Base-by-base conservation (phyloP, 2,113 vertebrate genomes). In the Pimephales promelas region DNA sequence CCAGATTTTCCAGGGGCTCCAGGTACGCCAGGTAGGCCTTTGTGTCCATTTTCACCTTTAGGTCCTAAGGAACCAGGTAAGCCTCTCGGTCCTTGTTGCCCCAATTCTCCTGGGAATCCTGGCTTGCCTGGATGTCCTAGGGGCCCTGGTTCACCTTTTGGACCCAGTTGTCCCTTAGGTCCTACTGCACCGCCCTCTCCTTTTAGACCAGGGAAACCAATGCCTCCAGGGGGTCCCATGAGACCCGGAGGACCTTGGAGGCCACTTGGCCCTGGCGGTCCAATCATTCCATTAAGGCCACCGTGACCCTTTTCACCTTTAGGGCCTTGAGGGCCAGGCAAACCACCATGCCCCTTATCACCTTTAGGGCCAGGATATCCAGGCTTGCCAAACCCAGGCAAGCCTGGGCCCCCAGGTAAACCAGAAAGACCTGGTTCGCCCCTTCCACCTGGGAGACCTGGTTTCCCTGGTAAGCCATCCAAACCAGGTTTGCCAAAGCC, bases 341-440 rank as follows among this genome's bases (percentile, higher is more conserved):
- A 82, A 10, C 97, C 97, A 2, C 88, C 92, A 31, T 96, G 81
- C 0, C 97, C 97, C 22, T 95, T 95, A 74, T 97, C 96, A 45
- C 97, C 97, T 87, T 97, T 98, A 52, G 93, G 95, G 28, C 97
- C 97, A 0, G 96, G 96, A 82, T 95, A 96, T 10, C 97, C 97
- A 1, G 96, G 95, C 88, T 98, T 99, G 16, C 96, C 96, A 0
- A 97, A 91, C 0, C 97, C 97, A 0, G 96, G 96, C 57, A 95
- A 86, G 0, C 97, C 97, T 0, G 97, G 96, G 13, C 94, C 92
- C 4, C 97, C 97, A 0, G 95, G 96, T 68, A 97, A 89, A 83
- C 97, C 97, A 1, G 94, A 61, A 31, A 86, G 86, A 3, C 94
- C 94, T 74, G 85, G 71, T 84, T 91, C 91, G 1, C 94, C 94